Evolutionary conservation across 1,140 invertebrate species (phyloP), one percentile per base, ranked within the genome.

Genomic region (Trichonephila inaurata): DNA sequence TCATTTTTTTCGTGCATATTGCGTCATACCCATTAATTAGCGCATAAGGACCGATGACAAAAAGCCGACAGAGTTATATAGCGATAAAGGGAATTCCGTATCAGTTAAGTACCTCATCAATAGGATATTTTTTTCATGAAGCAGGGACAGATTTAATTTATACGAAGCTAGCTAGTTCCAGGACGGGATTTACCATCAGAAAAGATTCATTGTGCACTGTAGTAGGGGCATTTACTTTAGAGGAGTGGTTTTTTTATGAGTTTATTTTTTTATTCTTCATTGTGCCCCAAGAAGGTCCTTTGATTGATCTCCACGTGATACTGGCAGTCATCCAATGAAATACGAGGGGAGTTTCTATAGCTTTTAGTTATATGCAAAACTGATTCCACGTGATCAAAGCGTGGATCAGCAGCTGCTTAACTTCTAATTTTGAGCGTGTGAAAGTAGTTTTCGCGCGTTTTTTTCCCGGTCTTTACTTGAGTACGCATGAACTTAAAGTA

Each of bases 281-380:
- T 77, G 72, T 77, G 28, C 18, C 72, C 28, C 28, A 77, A 77
- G 24, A 77, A 77, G 72, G 28, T 77, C 72, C 28, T 77, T 77
- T 40, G 0, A 77, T 77, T 40, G 72, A 77, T 33, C 14, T 40
- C 33, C 72, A 77, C 72, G 72, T 77, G 72, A 77, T 19, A 77
- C 72, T 77, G 72, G 72, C 72, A 77, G 72, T 16, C 72, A 77
- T 77, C 72, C 72, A 77, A 77, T 77, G 72, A 33, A 77, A 77
- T 77, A 77, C 28, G 72, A 77, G 28, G 28, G 72, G 72, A 33
- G 72, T 77, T 77, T 77, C 72, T 77, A 77, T 77, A 77, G 72
- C 24, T 77, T 18, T 77, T 2, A 77, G 72, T 77, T 77, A 77
- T 77, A 77, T 77, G 72, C 28, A 77, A 77, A 77, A 18, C 72